Conservation (phyloP, 2,888 invertebrate genomes). For the Drosophila fungiperda region DNA sequence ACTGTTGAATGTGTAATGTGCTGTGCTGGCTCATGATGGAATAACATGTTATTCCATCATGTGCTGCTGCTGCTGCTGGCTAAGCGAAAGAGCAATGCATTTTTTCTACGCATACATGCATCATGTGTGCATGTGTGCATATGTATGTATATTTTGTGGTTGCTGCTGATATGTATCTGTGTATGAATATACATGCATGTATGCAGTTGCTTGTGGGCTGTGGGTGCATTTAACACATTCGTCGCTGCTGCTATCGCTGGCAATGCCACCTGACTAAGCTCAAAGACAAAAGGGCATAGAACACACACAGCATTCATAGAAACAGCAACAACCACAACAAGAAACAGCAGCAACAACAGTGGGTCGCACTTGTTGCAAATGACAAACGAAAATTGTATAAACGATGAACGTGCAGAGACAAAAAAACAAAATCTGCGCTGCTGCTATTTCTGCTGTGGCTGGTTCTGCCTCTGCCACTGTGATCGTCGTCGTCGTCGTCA, state of each 20-base stretch:
- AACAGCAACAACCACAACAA: constrained; percentile 20
- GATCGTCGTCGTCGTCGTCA: constrained; percentile 52
- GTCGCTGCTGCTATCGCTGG: constrained; percentile 37
- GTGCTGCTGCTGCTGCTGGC: constrained; percentile 13
- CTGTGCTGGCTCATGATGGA: constrained; percentile 49
- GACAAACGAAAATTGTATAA: constrained; percentile 72
- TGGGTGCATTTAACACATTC: constrained; percentile 59
- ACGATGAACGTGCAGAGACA: constrained; percentile 34
- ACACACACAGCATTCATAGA: constrained; percentile 37
- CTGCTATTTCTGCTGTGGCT: constrained; percentile 19
- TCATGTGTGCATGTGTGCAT: constrained; percentile 4
- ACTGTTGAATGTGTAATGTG: constrained; percentile 75
- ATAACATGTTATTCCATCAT: constrained; percentile 44
- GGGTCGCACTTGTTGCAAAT: constrained; percentile 74
- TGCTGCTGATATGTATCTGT: constrained; percentile 23
- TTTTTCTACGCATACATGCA: constrained; percentile 23
- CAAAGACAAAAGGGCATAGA: constrained; percentile 63
- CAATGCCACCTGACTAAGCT: constrained; percentile 51
- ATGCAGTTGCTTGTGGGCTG: constrained; percentile 55
- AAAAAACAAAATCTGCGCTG: constrained; percentile 43
- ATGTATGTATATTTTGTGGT: constrained; percentile 14
- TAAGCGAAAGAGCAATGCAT: constrained; percentile 63
- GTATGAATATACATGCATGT: constrained; percentile 11
- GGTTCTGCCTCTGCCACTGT: constrained; percentile 15
- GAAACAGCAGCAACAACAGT: constrained; percentile 33